phyloP scores from a whole-genome alignment of 2,797 vertebrate species.

The Echeneis naucrates region DNA sequence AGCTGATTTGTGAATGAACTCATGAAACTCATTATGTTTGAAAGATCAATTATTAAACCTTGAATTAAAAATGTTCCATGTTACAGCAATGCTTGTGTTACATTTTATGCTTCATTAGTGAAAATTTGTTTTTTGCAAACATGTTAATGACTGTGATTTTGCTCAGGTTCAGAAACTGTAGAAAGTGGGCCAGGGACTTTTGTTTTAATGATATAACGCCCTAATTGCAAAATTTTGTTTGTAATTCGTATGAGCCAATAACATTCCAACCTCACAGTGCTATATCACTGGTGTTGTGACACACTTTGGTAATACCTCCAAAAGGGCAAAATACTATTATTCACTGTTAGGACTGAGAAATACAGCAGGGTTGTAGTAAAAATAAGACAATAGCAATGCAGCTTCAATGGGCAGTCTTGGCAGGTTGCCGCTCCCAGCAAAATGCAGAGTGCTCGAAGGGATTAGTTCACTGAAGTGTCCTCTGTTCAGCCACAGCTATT shows the following conservation, averaged over 20 bases:
- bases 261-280: slow-evolving; percentile 12
- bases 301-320: slow-evolving; percentile 24
- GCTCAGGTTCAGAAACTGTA: slow-evolving; percentile 31
- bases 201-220: slow-evolving; percentile 27
- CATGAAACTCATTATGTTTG: slow-evolving; percentile 15
- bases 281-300: slow-evolving; percentile 9
- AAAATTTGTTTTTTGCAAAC: slow-evolving; percentile 24
- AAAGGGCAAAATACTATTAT: slow-evolving; percentile 34
- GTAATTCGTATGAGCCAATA: slow-evolving; percentile 28
- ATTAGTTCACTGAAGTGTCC: slow-evolving; percentile 78
- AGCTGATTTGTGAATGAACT: slow-evolving; percentile 21
- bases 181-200: slow-evolving; percentile 12
- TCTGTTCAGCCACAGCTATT: slow-evolving; percentile 75
- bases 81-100: slow-evolving; percentile 19
- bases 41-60: slow-evolving; percentile 46
- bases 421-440: slow-evolving; percentile 65
- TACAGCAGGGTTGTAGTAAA: slow-evolving; percentile 67
- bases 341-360: slow-evolving; percentile 40
- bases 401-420: slow-evolving; percentile 70
- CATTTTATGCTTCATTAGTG: slow-evolving; percentile 31
- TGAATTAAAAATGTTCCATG: slow-evolving; percentile 26
- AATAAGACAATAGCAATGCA: slow-evolving; percentile 62
- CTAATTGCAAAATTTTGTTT: slow-evolving; percentile 7
- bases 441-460: slow-evolving; percentile 73
- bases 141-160: slow-evolving; percentile 32